phyloP scores from a whole-genome alignment of 1,140 invertebrate genomes.

The Tetragnatha versicolor region DNA sequence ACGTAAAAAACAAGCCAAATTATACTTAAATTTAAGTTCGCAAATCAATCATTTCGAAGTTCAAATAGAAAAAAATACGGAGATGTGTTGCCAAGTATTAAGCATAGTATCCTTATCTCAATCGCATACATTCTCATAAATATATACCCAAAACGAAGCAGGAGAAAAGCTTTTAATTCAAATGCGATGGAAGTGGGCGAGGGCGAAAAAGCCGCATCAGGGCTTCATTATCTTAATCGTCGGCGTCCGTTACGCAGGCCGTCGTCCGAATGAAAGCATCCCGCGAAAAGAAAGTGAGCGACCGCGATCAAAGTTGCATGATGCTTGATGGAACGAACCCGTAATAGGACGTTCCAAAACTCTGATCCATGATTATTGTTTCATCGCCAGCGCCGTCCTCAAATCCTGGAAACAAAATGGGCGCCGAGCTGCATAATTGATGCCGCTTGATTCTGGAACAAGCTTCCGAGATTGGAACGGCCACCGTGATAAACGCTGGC shows the following conservation, averaged over 20 bases:
- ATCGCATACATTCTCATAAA: too few relatives aligned
- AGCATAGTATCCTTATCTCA: too few relatives aligned
- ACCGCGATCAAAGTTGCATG: conserved; percentile 52
- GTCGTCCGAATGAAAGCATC: background rate
- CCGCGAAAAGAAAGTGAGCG: conserved; percentile 46
- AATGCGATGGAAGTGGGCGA: too few relatives aligned
- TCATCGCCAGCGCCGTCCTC: conserved; percentile 47
- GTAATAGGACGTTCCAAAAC: conserved; percentile 54
- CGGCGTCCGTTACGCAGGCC: background rate
- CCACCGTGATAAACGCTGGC: conserved; percentile 54
- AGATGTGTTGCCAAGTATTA: too few relatives aligned
- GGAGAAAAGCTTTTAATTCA: too few relatives aligned
- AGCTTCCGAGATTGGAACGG: conserved; percentile 52
- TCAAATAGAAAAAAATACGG: too few relatives aligned
- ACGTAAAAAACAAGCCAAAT: background rate
- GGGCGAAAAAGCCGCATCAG: background rate
- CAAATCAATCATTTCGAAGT: too few relatives aligned
- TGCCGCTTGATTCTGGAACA: conserved; percentile 50
- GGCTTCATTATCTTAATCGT: conserved; percentile 54
- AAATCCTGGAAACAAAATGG: conserved; percentile 54
- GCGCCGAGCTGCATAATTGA: conserved; percentile 51
- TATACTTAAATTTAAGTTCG: background rate
- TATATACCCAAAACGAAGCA: background rate
- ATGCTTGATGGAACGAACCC: conserved; percentile 51
- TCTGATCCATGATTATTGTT: conserved; percentile 56